Conservation (phyloP, 2,113 vertebrate genomes). For the Oncorhynchus gorbuscha region DNA sequence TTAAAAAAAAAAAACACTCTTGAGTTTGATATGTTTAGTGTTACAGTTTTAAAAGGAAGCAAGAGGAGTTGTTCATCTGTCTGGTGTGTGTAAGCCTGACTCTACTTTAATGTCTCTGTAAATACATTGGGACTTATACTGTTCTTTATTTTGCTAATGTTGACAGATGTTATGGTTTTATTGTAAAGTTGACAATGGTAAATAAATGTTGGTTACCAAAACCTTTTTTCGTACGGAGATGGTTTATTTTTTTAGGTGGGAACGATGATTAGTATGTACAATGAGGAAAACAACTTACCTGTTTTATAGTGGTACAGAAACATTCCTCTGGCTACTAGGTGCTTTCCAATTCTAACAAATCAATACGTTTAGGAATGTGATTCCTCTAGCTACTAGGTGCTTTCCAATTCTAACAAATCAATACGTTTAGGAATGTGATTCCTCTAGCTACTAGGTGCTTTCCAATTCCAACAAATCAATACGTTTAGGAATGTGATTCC, state of each 20-base stretch:
- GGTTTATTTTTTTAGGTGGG: constrained; percentile 33
- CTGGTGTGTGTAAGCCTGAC: constrained; percentile 78
- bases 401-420: too few relatives aligned
- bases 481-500: too few relatives aligned
- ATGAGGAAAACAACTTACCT: neutral
- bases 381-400: too few relatives aligned
- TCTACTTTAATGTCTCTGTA: constrained; percentile 88
- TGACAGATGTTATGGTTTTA: constrained; percentile 89
- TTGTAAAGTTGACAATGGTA: constrained; percentile 94
- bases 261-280: neutral
- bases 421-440: too few relatives aligned
- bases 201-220: constrained; percentile 91
- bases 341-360: too few relatives aligned
- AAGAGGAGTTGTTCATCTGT: constrained; percentile 75
- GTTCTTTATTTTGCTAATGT: constrained; percentile 97
- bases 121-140: constrained; percentile 92
- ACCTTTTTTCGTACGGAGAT: constrained; percentile 62
- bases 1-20: neutral
- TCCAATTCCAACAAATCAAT: too few relatives aligned
- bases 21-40: constrained; percentile 81
- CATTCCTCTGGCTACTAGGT: too few relatives aligned
- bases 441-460: too few relatives aligned
- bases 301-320: neutral
- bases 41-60: constrained; percentile 76
- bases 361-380: too few relatives aligned